These are phyloP conservation scores for Prorops nasuta DNA, from an alignment of 1,140 invertebrate genomes.

Conservation along the genomic window DNA sequence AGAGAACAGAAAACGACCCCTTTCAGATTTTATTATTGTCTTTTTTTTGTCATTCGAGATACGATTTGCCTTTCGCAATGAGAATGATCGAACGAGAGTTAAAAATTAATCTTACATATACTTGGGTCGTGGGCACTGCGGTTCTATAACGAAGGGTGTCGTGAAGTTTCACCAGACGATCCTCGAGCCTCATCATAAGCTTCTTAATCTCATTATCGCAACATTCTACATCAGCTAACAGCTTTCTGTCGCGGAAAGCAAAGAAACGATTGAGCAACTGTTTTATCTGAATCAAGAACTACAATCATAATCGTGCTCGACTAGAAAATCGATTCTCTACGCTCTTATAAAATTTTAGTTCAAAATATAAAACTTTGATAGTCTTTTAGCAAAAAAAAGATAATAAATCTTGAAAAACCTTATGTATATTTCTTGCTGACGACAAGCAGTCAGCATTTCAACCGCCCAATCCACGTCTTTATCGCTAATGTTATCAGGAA, in stretches of 20 bases:
- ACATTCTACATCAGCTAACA: conserved; percentile 58
- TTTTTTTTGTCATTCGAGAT: too few species aligned
- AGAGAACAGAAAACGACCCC: background rate
- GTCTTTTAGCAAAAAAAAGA: background rate
- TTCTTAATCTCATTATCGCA: conserved; percentile 52
- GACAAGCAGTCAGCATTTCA: conserved; percentile 58
- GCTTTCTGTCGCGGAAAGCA: conserved; percentile 54
- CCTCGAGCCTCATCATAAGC: conserved; percentile 50
- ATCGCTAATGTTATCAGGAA: conserved; percentile 37
- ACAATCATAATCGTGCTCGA: too few species aligned
- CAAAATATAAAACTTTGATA: too few species aligned
- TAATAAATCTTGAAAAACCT: conserved; percentile 35
- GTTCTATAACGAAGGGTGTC: conserved; percentile 61
- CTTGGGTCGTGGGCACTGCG: conserved; percentile 62
- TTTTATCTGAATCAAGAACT: too few species aligned
- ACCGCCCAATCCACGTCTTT: conserved; percentile 54
- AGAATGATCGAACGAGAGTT: background rate
- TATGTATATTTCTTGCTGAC: conserved; percentile 64
- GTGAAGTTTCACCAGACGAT: conserved; percentile 58
- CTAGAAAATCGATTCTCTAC: too few species aligned
- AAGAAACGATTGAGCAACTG: conserved; percentile 2
- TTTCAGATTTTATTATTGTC: background rate
- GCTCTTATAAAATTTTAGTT: too few species aligned
- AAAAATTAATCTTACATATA: conserved; percentile 61
- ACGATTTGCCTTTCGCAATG: background rate